Evolutionary conservation across 2,797 vertebrate genomes (phyloP), one percentile per base, ranked within the genome.

Genomic region (Neostethus bicornis): DNA sequence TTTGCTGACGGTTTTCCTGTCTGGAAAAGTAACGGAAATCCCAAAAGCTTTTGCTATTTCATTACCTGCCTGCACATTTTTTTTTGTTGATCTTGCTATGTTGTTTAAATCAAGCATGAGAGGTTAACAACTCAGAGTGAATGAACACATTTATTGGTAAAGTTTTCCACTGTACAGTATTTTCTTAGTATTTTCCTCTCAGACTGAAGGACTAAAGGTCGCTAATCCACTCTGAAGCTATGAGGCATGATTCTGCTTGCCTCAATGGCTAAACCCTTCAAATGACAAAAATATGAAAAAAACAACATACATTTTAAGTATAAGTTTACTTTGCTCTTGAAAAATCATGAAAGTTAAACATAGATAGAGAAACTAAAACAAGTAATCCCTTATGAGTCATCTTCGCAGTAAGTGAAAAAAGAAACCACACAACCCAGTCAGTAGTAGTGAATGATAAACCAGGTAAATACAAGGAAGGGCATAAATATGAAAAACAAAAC

Each of bases 191-290:
- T 66, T 19, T 69, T 70, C 49, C 32, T 47, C 2, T 20, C 26
- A 69, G 29, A 52, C 26, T 51, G 7, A 55, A 51, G 53, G 55
- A 42, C 13, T 35, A 85, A 86, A 82, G 73, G 60, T 83, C 48
- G 45, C 63, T 83, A 83, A 87, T 81, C 80, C 63, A 35, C 26
- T 59, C 29, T 41, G 67, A 86, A 87, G 66, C 83, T 61, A 45
- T 3, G 58, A 68, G 20, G 60, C 54, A 45, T 80, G 79, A 83
- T 65, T 54, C 35, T 61, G n/a, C 23, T 57, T 26, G 4, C 42
- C 46, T 21, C 16, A 14, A 4, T 13, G 23, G 5, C 4, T 11
- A 21, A 41, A 41, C 21, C 12, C 19, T 16, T 29, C n/a, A 16
- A 54, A 23, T 37, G 1, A 3, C 24, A 19, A 57, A 24, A 51